Evolutionary conservation across 2,797 vertebrate genomes (phyloP), one percentile per base, ranked within the genome.

Genomic region (Vireo griseus): DNA sequence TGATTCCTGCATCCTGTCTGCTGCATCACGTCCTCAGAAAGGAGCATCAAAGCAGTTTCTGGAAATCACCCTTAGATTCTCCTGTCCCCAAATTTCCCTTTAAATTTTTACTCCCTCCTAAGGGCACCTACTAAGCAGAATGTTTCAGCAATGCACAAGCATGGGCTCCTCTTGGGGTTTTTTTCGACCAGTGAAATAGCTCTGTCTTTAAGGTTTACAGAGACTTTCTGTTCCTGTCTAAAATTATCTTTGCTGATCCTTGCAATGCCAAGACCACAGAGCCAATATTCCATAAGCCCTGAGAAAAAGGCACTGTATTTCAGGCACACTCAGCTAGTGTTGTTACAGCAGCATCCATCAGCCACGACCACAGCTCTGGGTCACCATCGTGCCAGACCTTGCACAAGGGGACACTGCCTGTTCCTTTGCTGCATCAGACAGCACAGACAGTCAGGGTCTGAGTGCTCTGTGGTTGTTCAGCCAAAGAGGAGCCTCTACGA

Each of bases 201-300:
- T 69, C 17, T 20, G 61, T 84, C 65, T 89, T 61, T n/a, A n/a
- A 71, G 80, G 67, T 88, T 96, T 84, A 92, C 62, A 81, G 77
- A 95, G 77, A 95, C 84, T 95, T 94, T 92, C 88, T 88, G 92
- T 94, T 95, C 96, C 67, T 91, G 80, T 79, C 92, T 95, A 95
- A 96, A 97, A 95, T 95, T 94, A 96, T 95, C 94, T 87, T 87
- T 92, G 80, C 94, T 95, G 94, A 96, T 92, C 84, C 63, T 91
- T 76, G 78, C 10, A 1, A 92, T 0, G 37, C 93, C 80, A 95
- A 88, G 77, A 57, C 80, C 75, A 88, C n/a, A 77, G 77, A 90
- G 87, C 80, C 83, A 95, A 74, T 95, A 90, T 88, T 94, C 92
- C 77, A 72, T 28, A 59, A 82, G 35, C 61, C 84, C 61, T 54